phyloP scores from a whole-genome alignment of 2,888 invertebrate genomes.

The Colletes collaris region DNA sequence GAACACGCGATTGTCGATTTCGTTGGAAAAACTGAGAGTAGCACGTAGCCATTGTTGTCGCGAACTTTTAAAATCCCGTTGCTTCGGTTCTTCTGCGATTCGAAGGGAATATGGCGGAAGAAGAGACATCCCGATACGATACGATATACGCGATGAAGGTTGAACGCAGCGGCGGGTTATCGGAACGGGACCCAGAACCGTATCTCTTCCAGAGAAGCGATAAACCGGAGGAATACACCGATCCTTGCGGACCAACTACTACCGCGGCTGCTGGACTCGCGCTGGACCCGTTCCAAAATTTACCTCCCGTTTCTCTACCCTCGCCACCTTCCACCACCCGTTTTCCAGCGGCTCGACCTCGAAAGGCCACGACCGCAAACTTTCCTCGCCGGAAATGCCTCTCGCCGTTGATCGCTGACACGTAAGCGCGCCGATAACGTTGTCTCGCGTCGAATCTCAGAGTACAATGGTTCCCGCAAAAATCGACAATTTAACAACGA shows the following conservation, averaged over 20 bases:
- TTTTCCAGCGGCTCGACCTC: not conserved
- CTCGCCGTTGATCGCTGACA: constrained; percentile 50
- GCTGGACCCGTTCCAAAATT: constrained; percentile 72
- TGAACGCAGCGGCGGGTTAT: constrained; percentile 1
- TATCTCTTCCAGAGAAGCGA: constrained; percentile 72
- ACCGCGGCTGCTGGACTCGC: constrained; percentile 17
- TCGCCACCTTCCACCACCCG: too few species aligned
- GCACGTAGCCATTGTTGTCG: too few species aligned
- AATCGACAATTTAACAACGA: too few species aligned
- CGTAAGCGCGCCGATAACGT: constrained; percentile 48
- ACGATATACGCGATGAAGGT: not conserved
- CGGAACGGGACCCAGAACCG: constrained; percentile 63
- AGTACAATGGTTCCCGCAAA: too few species aligned
- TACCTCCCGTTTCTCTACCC: constrained; percentile 8
- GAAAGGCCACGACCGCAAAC: constrained; percentile 20
- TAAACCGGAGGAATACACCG: constrained; percentile 67
- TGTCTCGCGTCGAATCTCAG: not conserved
- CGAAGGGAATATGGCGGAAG: too few species aligned
- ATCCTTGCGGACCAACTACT: constrained; percentile 23
- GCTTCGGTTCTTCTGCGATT: too few species aligned
- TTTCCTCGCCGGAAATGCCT: constrained; percentile 40
- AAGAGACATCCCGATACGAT: not conserved
- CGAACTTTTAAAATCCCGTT: too few species aligned
- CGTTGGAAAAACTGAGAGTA: too few species aligned
- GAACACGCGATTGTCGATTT: too few species aligned